Conservation (phyloP, 2,113 vertebrate genomes). For the Elephas maximus region DNA sequence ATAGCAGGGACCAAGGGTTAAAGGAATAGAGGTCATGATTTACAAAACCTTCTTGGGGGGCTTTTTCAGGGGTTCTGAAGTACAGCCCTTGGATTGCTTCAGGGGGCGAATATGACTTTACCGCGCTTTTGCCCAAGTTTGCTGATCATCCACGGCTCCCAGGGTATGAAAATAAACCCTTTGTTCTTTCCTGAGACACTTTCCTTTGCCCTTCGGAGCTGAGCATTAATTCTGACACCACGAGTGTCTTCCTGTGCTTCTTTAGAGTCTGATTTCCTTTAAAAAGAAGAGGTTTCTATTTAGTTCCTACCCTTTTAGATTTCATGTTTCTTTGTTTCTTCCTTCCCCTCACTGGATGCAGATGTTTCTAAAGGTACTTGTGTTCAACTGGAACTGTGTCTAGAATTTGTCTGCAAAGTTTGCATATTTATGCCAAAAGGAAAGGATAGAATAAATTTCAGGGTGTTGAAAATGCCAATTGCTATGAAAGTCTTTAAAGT, state of each 20-base stretch:
- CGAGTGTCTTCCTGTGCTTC: neutral
- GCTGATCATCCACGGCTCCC: neutral
- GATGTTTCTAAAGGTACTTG: conserved; percentile 34
- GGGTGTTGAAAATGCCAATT: conserved; percentile 76
- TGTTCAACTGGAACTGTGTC: neutral
- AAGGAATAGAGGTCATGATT: neutral
- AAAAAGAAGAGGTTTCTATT: conserved; percentile 10
- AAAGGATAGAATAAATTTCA: conserved; percentile 60
- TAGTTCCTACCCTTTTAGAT: neutral
- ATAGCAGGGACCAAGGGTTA: neutral
- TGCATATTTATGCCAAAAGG: conserved; percentile 20
- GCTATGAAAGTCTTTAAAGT: conserved; percentile 81
- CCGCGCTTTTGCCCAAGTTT: neutral
- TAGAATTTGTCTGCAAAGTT: conserved; percentile 36
- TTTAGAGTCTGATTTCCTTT: conserved; percentile 34
- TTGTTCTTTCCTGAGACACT: neutral
- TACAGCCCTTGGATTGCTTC: neutral
- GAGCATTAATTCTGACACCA: conserved; percentile 36
- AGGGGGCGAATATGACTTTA: neutral
- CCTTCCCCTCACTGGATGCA: neutral
- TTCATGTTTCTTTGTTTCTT: neutral
- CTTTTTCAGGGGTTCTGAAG: conserved; percentile 12
- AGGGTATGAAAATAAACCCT: neutral
- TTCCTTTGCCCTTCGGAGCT: conserved; percentile 9
- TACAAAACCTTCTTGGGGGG: neutral